Conservation (phyloP, 2,113 vertebrate genomes). For the Heterotilapia buettikoferi region DNA sequence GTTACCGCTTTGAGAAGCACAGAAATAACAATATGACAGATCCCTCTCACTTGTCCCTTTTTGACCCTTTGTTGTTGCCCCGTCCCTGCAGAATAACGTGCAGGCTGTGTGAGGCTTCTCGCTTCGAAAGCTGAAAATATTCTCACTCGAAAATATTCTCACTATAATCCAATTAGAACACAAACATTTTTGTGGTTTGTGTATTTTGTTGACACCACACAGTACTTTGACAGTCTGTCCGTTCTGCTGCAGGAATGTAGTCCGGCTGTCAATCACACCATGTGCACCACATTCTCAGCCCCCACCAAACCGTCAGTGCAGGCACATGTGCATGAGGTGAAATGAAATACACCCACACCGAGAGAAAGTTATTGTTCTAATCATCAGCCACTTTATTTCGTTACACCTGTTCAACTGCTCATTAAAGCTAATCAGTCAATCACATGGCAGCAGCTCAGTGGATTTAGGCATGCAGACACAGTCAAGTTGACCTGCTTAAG, state of each 20-base stretch:
- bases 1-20: background rate
- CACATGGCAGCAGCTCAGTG: background rate
- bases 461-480: background rate
- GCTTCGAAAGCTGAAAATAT: background rate
- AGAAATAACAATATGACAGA: conserved; percentile 13
- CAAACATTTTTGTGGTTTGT: background rate
- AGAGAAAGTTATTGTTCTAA: background rate
- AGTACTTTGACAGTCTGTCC: background rate
- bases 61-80: background rate
- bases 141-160: background rate
- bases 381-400: background rate
- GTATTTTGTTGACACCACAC: background rate
- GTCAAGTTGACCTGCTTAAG: background rate
- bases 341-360: background rate
- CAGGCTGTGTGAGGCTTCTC: background rate
- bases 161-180: background rate
- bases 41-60: background rate
- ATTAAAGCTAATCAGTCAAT: background rate
- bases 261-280: background rate
- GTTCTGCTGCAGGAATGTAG: background rate
- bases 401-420: background rate
- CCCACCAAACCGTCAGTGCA: background rate
- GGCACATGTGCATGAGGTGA: background rate
- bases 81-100: background rate
- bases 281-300: background rate